A percentile compares a stretch with the other conserved stretches of the same genome.
Evolutionary conservation across 2,888 invertebrate genomes (phyloP).

Genomic region (Polydrusus cervinus): DNA sequence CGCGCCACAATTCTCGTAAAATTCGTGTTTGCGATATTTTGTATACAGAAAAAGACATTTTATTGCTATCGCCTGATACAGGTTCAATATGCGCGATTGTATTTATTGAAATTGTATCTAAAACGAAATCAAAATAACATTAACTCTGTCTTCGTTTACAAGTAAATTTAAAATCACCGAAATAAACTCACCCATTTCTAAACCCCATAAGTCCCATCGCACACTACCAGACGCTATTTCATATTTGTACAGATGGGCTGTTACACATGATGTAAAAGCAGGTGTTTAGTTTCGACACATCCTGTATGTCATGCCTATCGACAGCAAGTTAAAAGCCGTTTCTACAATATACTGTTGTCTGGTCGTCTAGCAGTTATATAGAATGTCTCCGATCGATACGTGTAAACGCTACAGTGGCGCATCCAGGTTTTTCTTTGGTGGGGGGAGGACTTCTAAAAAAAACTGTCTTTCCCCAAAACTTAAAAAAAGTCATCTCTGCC

Average conservation of each 20-base stretch:
- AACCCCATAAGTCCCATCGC: background rate
- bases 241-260: conserved; percentile 46
- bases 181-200: conserved; percentile 6
- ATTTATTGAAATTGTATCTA: no score
- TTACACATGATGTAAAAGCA: conserved; percentile 44
- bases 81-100: no score
- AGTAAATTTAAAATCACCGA: background rate
- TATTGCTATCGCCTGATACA: no score
- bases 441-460: no score
- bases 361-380: conserved; percentile 27
- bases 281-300: conserved; percentile 42
- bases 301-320: conserved; percentile 42
- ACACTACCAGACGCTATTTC: conserved; percentile 11
- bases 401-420: background rate
- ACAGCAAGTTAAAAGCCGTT: conserved; percentile 20
- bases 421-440: no score
- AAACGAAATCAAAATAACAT: no score
- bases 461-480: no score
- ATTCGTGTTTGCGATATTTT: no score
- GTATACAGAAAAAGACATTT: no score
- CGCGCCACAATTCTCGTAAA: no score
- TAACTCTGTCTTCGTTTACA: no score
- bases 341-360: conserved; percentile 30
- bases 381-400: background rate
- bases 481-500: no score